Percentiles rank a stretch among this genome's conserved stretches.
phyloP scores from a whole-genome alignment of 2,797 vertebrate species.

The Harpagifer antarcticus region DNA sequence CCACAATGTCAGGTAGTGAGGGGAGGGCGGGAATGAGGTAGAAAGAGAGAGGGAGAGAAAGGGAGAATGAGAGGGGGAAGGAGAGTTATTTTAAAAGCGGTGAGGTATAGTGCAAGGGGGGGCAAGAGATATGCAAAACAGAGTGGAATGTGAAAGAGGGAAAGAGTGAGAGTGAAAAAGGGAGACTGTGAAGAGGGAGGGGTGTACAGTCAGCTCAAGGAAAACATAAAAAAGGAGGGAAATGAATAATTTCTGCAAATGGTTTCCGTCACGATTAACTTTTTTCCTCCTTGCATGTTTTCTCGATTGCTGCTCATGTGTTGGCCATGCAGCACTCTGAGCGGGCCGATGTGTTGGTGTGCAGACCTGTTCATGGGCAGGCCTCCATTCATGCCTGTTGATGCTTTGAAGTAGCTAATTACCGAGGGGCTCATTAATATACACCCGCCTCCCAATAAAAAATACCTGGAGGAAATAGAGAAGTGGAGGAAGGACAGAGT shows the following conservation, averaged over 20 bases:
- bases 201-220: constrained; percentile 76
- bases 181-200: constrained; percentile 71
- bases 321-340: constrained; percentile 60
- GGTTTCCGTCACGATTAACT: constrained; percentile 76
- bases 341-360: constrained; percentile 82
- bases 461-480: constrained; percentile 42
- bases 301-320: constrained; percentile 66
- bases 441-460: constrained; percentile 37
- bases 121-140: constrained; percentile 78
- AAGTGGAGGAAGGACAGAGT: constrained; percentile 28
- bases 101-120: constrained; percentile 65
- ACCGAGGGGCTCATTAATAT: constrained; percentile 64
- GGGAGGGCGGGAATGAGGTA: constrained; percentile 64
- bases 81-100: constrained; percentile 72
- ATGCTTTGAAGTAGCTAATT: constrained; percentile 68
- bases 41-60: constrained; percentile 34
- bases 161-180: constrained; percentile 73
- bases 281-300: constrained; percentile 69
- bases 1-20: constrained; percentile 85
- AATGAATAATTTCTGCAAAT: constrained; percentile 84
- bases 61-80: constrained; percentile 54
- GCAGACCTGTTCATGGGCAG: constrained; percentile 78
- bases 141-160: constrained; percentile 77
- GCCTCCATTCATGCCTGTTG: constrained; percentile 67
- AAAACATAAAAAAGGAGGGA: constrained; percentile 84